Evolutionary conservation across 2,888 invertebrate species (phyloP).

Genomic region (Leptinotarsa haldemani): DNA sequence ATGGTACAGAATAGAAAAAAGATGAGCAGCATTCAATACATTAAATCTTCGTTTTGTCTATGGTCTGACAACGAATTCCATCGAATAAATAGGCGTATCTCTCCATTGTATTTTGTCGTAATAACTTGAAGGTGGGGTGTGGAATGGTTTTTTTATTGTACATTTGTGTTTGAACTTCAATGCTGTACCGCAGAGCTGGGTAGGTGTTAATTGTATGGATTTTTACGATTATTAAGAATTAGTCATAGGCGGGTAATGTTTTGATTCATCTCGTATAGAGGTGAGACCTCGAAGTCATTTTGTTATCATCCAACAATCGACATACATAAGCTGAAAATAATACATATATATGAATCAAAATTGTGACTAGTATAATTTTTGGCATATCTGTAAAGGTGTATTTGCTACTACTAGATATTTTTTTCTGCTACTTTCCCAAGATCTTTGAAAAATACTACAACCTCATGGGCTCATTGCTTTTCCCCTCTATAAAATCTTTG

Average conservation of each 20-base stretch:
- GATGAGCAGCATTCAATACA: background rate
- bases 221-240: constrained; percentile 46
- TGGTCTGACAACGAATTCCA: constrained; percentile 8
- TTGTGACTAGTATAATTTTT: too few species aligned
- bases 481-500: too few species aligned
- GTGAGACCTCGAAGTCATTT: background rate
- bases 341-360: too few species aligned
- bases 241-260: constrained; percentile 24
- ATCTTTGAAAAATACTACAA: too few species aligned
- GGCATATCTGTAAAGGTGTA: too few species aligned
- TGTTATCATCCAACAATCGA: too few species aligned
- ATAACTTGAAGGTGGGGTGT: constrained; percentile 39
- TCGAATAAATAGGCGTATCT: constrained; percentile 43
- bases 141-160: constrained; percentile 49
- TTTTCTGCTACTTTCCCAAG: too few species aligned
- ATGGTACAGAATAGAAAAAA: constrained; percentile 7
- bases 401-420: too few species aligned
- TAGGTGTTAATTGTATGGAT: constrained; percentile 56
- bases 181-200: constrained; percentile 42
- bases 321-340: too few species aligned
- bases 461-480: too few species aligned
- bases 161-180: constrained; percentile 45
- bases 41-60: constrained; percentile 18
- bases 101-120: constrained; percentile 45
- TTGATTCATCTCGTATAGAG: background rate